Base-by-base conservation (phyloP, 2,888 invertebrate genomes). In the Carcina quercana region DNA sequence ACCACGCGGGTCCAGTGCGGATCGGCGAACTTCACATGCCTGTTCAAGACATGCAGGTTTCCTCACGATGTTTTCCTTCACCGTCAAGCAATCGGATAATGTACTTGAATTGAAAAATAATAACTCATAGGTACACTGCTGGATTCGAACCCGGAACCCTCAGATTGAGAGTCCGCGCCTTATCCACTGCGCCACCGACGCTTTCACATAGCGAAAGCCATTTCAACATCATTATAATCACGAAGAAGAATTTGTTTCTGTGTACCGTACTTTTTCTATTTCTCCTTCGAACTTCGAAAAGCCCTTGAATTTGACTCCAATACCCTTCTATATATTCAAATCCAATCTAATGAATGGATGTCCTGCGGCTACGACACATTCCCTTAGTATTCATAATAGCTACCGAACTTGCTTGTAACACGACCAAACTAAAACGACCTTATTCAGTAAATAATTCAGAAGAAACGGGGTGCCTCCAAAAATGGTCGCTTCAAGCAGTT, bases 311-410 rank as follows among this genome's bases (percentile, higher is more conserved):
- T 50, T 46, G 49, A 42, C 35, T 47, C 48, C 52, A 62, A 65
- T 48, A 43, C 45, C 48, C 52, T 51, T 45, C 54, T 60, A 51
- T 49, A 63, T 63, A 69, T 67, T 65, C 56, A 64, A 63, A 64
- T 47, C 51, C 45, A 58, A 67, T 54, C 53, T 67, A 55, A 62
- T 53, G 57, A 53, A 60, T 53, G 43, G 32, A 37, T 44, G 37
- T 42, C 58, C 58, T 34, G 25, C 37, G 70, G 73, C 73, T 65
- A 71, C 67, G 71, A 70, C 71, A 71, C 55, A 68, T 60, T 59
- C 50, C 40, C 35, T 47, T 50, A 47, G 47, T 48, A 51, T 63
- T 65, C 65, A 60, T 57, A 63, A 70, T 63, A 53, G 58, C 69
- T 65, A 62, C 69, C 48, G 54, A 52, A 47, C 43, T 45, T 35